Conservation (phyloP, 2,113 vertebrate species). For the Etheostoma cragini region DNA sequence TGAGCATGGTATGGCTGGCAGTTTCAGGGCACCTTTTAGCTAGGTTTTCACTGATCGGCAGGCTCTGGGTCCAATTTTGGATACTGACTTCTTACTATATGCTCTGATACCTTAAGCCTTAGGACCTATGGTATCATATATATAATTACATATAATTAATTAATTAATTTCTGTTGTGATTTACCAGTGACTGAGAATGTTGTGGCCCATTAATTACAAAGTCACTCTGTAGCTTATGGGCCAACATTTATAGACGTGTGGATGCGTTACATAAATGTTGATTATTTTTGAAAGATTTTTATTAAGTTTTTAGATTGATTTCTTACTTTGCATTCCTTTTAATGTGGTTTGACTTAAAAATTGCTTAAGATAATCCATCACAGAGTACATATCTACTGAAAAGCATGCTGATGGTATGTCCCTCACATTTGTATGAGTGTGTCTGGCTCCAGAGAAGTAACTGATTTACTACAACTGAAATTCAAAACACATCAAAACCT, state of each 20-base stretch:
- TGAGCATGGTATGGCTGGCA: slow-evolving; percentile 38
- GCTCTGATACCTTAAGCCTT: not conserved
- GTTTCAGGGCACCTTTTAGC: slow-evolving; percentile 46
- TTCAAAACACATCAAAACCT: not conserved
- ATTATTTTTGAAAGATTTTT: not conserved
- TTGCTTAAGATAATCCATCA: slow-evolving; percentile 1
- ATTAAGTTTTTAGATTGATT: slow-evolving; percentile 1
- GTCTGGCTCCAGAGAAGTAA: not conserved
- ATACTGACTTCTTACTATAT: slow-evolving; percentile 18
- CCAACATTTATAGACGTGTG: not conserved
- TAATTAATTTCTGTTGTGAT: not conserved
- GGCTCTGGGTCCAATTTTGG: slow-evolving; percentile 31
- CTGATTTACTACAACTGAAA: not conserved
- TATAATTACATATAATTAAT: not conserved
- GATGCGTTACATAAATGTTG: not conserved
- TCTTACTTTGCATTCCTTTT: not conserved
- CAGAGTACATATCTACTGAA: not conserved
- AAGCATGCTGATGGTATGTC: not conserved
- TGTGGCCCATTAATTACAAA: not conserved
- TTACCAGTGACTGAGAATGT: not conserved
- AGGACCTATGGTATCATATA: not conserved
- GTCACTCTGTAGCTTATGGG: no score
- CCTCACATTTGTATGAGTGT: not conserved
- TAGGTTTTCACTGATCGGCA: slow-evolving; percentile 42
- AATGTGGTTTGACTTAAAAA: slow-evolving; percentile 1